These are phyloP conservation scores for Alentia gelatinosa DNA, from an alignment of 2,888 invertebrate species.

Conservation along the genomic window DNA sequence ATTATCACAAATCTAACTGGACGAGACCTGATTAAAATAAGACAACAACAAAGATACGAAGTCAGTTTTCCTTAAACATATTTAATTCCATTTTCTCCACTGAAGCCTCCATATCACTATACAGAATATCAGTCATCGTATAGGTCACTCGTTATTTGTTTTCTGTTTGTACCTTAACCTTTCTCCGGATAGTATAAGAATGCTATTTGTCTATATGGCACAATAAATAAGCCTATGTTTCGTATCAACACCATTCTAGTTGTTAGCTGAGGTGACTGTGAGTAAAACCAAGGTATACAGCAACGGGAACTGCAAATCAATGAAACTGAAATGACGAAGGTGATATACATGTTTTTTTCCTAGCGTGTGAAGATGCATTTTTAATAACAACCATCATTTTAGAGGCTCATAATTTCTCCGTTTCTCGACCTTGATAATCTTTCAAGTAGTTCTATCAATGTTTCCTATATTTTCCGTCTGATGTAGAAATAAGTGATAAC, in stretches of 20 bases:
- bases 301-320: background rate
- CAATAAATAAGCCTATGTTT: conserved; percentile 41
- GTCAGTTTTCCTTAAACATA: conserved; percentile 41
- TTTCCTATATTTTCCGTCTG: background rate
- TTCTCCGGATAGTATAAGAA: background rate
- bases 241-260: background rate
- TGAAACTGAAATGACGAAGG: background rate
- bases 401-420: background rate
- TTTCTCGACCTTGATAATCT: background rate
- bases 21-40: too few species aligned
- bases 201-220: conserved; percentile 31
- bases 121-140: conserved; percentile 16
- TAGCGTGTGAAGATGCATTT: background rate
- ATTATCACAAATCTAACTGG: too few species aligned
- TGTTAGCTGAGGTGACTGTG: background rate
- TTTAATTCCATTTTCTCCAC: conserved; percentile 26
- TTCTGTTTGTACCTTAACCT: background rate
- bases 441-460: background rate
- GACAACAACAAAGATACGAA: too few species aligned
- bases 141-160: background rate
- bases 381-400: background rate
- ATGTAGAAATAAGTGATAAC: background rate
- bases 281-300: background rate
- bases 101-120: conserved; percentile 19
- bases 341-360: background rate